Evolutionary conservation across 1,140 invertebrate species (phyloP).

Genomic region (Macrocentrus cingulum): DNA sequence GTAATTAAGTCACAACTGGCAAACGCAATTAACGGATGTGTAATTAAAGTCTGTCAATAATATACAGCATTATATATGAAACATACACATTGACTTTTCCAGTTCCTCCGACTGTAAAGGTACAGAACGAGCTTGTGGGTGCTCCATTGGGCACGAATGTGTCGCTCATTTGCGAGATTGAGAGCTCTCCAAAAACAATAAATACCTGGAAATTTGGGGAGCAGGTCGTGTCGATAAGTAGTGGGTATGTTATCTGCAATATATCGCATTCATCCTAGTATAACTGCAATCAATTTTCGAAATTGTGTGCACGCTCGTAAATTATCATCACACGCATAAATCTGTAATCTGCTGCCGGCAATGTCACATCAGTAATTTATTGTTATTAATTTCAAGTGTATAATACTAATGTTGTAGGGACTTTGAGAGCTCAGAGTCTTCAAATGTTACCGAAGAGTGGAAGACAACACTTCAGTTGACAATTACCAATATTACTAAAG

Average conservation of each 20-base stretch:
- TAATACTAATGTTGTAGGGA: conserved; percentile 55
- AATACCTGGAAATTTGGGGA: conserved; percentile 62
- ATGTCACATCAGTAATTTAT: conserved; percentile 19
- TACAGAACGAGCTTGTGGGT: conserved; percentile 59
- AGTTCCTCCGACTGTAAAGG: conserved; percentile 61
- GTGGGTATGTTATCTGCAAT: conserved; percentile 47
- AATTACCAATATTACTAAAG: conserved; percentile 64
- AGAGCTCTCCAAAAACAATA: conserved; percentile 64
- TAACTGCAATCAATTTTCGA: conserved; percentile 1
- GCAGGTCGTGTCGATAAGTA: conserved; percentile 52
- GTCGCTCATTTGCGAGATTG: conserved; percentile 60
- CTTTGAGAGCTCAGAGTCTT: conserved; percentile 57
- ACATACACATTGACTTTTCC: conserved; percentile 11
- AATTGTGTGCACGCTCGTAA: conserved; percentile 4
- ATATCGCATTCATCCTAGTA: not conserved
- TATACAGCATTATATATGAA: not conserved
- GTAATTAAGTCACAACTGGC: too few species aligned
- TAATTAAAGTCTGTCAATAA: too few species aligned
- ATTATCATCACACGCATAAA: conserved; percentile 9
- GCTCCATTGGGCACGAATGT: conserved; percentile 61
- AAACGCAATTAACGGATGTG: too few species aligned
- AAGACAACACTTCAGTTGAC: conserved; percentile 63
- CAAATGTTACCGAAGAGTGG: conserved; percentile 56
- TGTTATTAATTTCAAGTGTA: conserved; percentile 20
- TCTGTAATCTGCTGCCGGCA: not conserved